phyloP scores from a whole-genome alignment of 2,113 vertebrate species.

The Leptodactylus fuscus region DNA sequence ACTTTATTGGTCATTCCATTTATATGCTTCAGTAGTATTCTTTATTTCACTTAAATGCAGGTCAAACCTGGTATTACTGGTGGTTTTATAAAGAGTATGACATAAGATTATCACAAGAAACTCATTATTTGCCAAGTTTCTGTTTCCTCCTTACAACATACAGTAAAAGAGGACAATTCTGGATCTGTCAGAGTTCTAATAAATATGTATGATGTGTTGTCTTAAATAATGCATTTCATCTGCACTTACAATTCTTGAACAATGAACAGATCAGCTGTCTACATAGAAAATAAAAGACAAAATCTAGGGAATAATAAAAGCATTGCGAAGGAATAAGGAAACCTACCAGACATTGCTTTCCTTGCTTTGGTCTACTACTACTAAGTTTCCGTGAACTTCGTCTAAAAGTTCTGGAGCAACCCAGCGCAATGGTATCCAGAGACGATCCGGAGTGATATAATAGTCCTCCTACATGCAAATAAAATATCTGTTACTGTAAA shows the following conservation, averaged over 20 bases:
- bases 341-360: conserved; percentile 91
- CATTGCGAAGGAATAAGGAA: not conserved
- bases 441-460: conserved; percentile 87
- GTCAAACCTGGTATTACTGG: too few relatives aligned
- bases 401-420: conserved; percentile 89
- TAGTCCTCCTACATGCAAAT: conserved; percentile 83
- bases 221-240: conserved; percentile 31
- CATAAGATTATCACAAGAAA: not conserved
- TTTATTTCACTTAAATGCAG: too few relatives aligned
- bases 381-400: conserved; percentile 84
- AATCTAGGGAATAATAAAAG: conserved; percentile 18
- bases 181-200: not conserved
- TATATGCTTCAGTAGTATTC: too few relatives aligned
- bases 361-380: conserved; percentile 91
- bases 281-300: not conserved
- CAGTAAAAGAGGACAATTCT: conserved; percentile 27
- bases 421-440: conserved; percentile 92
- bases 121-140: not conserved
- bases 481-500: too few relatives aligned
- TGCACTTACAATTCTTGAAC: too few relatives aligned
- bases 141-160: not conserved
- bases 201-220: conserved; percentile 2
- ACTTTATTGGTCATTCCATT: too few relatives aligned
- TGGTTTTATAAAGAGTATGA: too few relatives aligned
- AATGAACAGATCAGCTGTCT: conserved; percentile 17